Evolutionary conservation across 2,113 vertebrate species (phyloP), one percentile per base, ranked within the genome.

Genomic region (Mobula hypostoma): DNA sequence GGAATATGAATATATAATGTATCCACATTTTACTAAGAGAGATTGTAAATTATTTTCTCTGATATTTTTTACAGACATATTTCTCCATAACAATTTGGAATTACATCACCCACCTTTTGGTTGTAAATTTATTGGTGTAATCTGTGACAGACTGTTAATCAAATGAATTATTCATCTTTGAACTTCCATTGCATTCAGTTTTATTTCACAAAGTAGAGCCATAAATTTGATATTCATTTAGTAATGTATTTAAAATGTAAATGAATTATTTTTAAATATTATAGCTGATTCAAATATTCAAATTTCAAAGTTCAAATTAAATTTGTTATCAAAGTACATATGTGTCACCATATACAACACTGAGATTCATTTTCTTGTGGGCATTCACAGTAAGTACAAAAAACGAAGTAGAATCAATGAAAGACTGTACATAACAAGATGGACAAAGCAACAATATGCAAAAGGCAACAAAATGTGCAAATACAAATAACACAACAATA

Each of bases 101-200:
- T 87, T 29, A 87, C 27, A 58, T 61, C 12, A 27, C 11, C 58
- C 48, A 56, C 11, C 17, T 56, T 61, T 87, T 24, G 29, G 56
- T 87, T 15, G 56, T 61, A 87, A 87, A 87, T 63, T 29, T 87
- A 87, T 58, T 63, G 82, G 48, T 85, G 14, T 24, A 85, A 58
- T 85, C 82, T 85, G 83, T 87, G 27, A 87, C 58, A 87, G 56
- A 29, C 11, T 87, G 83, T 9, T 61, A 61, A 11, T 88, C 29
- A 88, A 66, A 90, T 90, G 58, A 90, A 90, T 90, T 90, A 90
- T 90, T 90, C 61, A 66, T 90, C 29, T 32, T 90, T 66, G 29
- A 12, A 66, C 61, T 90, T 90, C 15, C 85, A 17, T 32, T 90
- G 85, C 66, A 66, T 90, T 29, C 1, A 90, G 58, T n/a, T 90